Evolutionary conservation across 2,888 invertebrate genomes (phyloP).

Genomic region (Junonia oenone): DNA sequence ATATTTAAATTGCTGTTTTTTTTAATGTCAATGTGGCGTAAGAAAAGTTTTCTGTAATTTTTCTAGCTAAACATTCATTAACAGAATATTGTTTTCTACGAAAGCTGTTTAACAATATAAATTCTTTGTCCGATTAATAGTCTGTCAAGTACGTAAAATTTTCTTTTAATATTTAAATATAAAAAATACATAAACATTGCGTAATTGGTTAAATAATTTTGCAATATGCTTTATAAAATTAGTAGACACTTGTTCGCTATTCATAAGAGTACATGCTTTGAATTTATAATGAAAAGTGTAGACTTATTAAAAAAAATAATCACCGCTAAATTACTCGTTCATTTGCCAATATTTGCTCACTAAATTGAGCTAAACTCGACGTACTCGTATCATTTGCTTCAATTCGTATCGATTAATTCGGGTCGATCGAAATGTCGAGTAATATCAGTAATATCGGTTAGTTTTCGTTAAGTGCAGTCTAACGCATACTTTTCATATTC

Average conservation of each 20-base stretch:
- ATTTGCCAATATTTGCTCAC: slow-evolving; percentile 23
- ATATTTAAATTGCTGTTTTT: neutral
- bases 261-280: neutral
- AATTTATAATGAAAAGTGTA: neutral
- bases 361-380: slow-evolving; percentile 21
- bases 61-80: neutral
- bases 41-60: neutral
- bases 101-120: neutral
- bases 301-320: slow-evolving; percentile 10
- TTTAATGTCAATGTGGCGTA: neutral
- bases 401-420: slow-evolving; percentile 8
- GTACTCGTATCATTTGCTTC: neutral
- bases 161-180: neutral
- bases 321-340: slow-evolving; percentile 14
- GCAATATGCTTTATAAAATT: neutral
- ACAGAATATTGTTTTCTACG: neutral
- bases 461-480: neutral
- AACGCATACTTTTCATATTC: too few species aligned
- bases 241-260: neutral
- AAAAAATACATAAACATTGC: neutral
- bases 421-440: neutral
- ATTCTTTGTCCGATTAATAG: neutral
- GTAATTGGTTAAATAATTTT: neutral
- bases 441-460: neutral
- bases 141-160: neutral